Percentiles rank a stretch among this genome's conserved stretches.
Conservation (phyloP, 2,888 invertebrate species). For the Mystacides longicornis region DNA sequence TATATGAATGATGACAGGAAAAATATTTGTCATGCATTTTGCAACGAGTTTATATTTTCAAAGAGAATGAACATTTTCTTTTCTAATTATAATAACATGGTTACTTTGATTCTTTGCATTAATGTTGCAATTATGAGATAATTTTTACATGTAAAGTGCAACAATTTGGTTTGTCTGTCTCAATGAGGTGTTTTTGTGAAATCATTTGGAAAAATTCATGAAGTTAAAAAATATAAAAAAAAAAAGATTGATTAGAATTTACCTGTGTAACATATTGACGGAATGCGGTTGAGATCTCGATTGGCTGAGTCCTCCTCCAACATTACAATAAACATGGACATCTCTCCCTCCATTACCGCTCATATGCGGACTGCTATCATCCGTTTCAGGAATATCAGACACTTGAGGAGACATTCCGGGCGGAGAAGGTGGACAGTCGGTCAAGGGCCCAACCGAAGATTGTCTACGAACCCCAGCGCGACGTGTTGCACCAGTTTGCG, state of each 20-base stretch:
- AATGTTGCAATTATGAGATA: too few relatives aligned
- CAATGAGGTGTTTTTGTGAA: neutral
- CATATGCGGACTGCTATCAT: constrained; percentile 28
- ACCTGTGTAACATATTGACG: constrained; percentile 43
- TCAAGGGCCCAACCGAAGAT: constrained; percentile 54
- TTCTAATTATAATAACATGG: too few relatives aligned
- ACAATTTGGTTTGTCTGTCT: neutral
- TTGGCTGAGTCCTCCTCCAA: constrained; percentile 37
- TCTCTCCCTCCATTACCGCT: constrained; percentile 29
- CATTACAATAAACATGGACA: constrained; percentile 27
- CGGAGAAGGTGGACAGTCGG: constrained; percentile 50
- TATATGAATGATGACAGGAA: too few relatives aligned
- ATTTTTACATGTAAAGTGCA: too few relatives aligned
- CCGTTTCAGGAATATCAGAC: constrained; percentile 42
- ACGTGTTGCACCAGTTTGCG: constrained; percentile 50
- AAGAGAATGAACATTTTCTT: too few relatives aligned
- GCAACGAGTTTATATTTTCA: too few relatives aligned
- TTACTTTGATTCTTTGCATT: too few relatives aligned
- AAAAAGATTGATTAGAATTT: constrained; percentile 14
- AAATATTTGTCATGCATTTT: too few relatives aligned
- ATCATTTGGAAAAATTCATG: neutral
- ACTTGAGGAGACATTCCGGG: constrained; percentile 38
- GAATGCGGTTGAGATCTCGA: constrained; percentile 46
- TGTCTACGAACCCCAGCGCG: constrained; percentile 53
- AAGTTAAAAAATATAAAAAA: neutral